phyloP scores from a whole-genome alignment of 2,888 invertebrate species.

The Drosophila planitibia region DNA sequence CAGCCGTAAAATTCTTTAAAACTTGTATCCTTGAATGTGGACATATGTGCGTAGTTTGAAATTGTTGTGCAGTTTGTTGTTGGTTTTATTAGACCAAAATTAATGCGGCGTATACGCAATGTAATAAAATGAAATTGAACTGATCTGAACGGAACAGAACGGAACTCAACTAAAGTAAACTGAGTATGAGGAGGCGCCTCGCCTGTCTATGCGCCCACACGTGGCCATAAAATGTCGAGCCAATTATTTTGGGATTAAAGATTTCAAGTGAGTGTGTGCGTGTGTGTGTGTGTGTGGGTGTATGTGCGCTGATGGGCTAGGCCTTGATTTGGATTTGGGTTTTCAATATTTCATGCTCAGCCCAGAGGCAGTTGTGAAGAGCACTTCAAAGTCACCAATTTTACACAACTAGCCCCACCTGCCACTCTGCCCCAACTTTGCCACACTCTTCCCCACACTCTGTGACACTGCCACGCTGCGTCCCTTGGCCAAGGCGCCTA shows the following conservation, averaged over 20 bases:
- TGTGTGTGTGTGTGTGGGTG: background rate
- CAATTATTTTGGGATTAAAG: slow-evolving; percentile 70
- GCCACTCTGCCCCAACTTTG: background rate
- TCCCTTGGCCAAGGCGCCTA: slow-evolving; percentile 27
- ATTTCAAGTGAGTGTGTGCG: slow-evolving; percentile 31
- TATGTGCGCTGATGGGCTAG: background rate
- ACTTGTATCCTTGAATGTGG: slow-evolving; percentile 33
- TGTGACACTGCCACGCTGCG: background rate
- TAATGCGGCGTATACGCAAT: slow-evolving; percentile 66
- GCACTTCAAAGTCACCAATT: slow-evolving; percentile 49
- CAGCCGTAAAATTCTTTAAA: slow-evolving; percentile 37
- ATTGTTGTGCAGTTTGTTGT: slow-evolving; percentile 42
- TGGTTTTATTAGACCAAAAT: slow-evolving; percentile 68
- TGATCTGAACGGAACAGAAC: slow-evolving; percentile 43
- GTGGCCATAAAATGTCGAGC: slow-evolving; percentile 55
- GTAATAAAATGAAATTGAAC: slow-evolving; percentile 67
- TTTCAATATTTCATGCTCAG: slow-evolving; percentile 52
- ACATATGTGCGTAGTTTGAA: slow-evolving; percentile 29
- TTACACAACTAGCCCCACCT: slow-evolving; percentile 22
- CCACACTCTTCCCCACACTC: background rate
- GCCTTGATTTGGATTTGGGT: slow-evolving; percentile 17
- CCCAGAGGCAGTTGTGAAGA: slow-evolving; percentile 24
- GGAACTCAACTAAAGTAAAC: slow-evolving; percentile 18
- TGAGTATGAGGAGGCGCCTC: background rate
- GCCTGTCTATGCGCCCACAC: slow-evolving; percentile 25